Evolutionary conservation across 2,797 vertebrate species (phyloP), one percentile per base, ranked within the genome.

Genomic region (Antrozous pallidus): DNA sequence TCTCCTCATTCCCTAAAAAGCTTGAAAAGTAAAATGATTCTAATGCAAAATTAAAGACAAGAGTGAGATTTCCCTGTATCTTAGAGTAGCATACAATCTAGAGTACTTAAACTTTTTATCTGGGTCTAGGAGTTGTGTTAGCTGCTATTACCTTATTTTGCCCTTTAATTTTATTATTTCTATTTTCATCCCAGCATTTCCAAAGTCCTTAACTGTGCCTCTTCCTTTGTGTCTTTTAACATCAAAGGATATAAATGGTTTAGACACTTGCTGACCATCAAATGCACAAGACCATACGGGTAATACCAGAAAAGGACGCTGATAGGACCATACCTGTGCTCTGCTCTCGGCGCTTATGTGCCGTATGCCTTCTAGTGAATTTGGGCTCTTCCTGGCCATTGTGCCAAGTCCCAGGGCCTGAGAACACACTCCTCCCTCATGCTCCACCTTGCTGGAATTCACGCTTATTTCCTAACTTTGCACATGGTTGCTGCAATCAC

Each of bases 1-100:
- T 82, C 90, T 75, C 47, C 81, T 75, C 83, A 83, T 22, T 56
- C 17, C 51, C 33, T 80, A 49, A 79, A 87, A 93, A 85, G 31
- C 86, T 87, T n/a, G 61, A 90, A 49, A 90, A 74, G 56, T 56
- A 22, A 84, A 91, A 69, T 67, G 70, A 47, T 61, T 94, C n/a
- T 95, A 38, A 7, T 42, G n/a, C 22, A 58, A 86, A 90, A 83
- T 49, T 24, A 49, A 75, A 92, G 42, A 65, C 16, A 73, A 67
- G 10, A 8, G 5, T 40, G 78, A 91, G 49, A 71, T 20, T 61
- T 40, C 38, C 56, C 31, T 65, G 2, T 22, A 22, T 54, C 12
- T 65, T 56, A 67, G 47, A 56, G 42, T 3, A 56, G 69, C 42
- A 14, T 6, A 38, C 28, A 24, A 56, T 18, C 14, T 24, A 63